Conservation (phyloP, 2,888 invertebrate species). For the Ophion ellenae region DNA sequence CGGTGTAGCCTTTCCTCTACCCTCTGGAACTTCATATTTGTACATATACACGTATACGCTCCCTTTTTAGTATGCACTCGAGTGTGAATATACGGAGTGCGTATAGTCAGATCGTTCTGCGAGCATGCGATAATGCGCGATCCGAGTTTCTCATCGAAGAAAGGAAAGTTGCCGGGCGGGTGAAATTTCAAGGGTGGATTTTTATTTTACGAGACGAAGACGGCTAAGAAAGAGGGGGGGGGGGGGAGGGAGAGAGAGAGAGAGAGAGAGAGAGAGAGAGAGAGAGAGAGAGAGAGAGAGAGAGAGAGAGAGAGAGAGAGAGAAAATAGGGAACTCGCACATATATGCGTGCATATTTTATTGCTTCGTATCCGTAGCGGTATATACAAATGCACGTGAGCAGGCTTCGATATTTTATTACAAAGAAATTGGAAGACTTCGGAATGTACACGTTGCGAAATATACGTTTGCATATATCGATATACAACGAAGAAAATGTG, state of each 20-base stretch:
- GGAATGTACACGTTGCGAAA: slow-evolving; percentile 16
- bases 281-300: too few species aligned
- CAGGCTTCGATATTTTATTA: slow-evolving; percentile 45
- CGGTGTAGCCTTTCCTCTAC: background rate
- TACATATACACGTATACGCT: background rate
- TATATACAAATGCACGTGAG: slow-evolving; percentile 26
- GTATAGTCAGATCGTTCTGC: slow-evolving; percentile 41
- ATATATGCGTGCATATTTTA: too few species aligned
- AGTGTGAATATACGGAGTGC: slow-evolving; percentile 46
- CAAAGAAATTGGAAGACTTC: slow-evolving; percentile 24
- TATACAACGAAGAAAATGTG: too few species aligned
- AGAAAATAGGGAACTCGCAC: too few species aligned
- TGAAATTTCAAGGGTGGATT: slow-evolving; percentile 55
- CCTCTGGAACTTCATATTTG: background rate
- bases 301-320: too few species aligned
- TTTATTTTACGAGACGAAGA: slow-evolving; percentile 23
- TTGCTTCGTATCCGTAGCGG: background rate
- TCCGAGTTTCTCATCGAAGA: slow-evolving; percentile 33
- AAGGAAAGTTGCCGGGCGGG: slow-evolving; percentile 16
- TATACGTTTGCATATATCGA: background rate
- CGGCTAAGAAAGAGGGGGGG: background rate
- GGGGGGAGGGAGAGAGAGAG: too few species aligned
- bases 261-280: too few species aligned
- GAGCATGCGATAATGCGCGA: slow-evolving; percentile 57
- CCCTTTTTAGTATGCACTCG: slow-evolving; percentile 41